Percentiles rank a stretch among this genome's conserved stretches.
Evolutionary conservation across 2,113 vertebrate genomes (phyloP).

Genomic region (Pollimyrus isidori): DNA sequence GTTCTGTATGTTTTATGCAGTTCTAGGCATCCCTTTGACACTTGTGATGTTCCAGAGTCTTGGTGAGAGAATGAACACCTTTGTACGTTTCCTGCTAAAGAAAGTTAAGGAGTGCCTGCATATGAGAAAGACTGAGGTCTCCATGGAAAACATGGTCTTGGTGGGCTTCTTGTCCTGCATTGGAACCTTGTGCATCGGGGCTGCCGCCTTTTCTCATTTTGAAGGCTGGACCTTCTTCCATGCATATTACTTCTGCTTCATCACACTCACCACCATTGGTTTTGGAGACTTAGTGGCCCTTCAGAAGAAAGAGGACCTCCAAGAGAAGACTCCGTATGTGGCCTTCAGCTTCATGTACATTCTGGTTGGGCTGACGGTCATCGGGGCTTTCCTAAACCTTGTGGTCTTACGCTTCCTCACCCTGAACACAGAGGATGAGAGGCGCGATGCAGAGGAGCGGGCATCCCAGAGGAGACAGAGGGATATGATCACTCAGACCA

Average conservation of each 20-base stretch:
- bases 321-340: slow-evolving; percentile 87
- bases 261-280: slow-evolving; percentile 94
- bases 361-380: slow-evolving; percentile 85
- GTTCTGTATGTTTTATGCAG: slow-evolving; percentile 97
- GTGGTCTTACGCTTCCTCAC: slow-evolving; percentile 92
- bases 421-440: slow-evolving; percentile 77
- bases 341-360: slow-evolving; percentile 98
- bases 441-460: slow-evolving; percentile 70
- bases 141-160: slow-evolving; percentile 92
- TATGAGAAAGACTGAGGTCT: slow-evolving; percentile 72
- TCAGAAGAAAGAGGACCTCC: slow-evolving; percentile 88
- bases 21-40: slow-evolving; percentile 89
- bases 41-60: slow-evolving; percentile 98
- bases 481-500: slow-evolving; percentile 53
- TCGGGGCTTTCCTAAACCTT: slow-evolving; percentile 91
- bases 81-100: slow-evolving; percentile 79
- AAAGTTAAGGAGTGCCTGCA: slow-evolving; percentile 78
- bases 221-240: slow-evolving; percentile 98
- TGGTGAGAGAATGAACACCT: slow-evolving; percentile 90
- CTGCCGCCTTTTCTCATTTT: slow-evolving; percentile 82
- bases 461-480: slow-evolving; percentile 62
- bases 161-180: slow-evolving; percentile 88
- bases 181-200: slow-evolving; percentile 82
- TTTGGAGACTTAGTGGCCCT: slow-evolving; percentile 96
- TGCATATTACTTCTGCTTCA: slow-evolving; percentile 96